phyloP scores from a whole-genome alignment of 2,113 vertebrate species.

The Herpetotheres cachinnans region DNA sequence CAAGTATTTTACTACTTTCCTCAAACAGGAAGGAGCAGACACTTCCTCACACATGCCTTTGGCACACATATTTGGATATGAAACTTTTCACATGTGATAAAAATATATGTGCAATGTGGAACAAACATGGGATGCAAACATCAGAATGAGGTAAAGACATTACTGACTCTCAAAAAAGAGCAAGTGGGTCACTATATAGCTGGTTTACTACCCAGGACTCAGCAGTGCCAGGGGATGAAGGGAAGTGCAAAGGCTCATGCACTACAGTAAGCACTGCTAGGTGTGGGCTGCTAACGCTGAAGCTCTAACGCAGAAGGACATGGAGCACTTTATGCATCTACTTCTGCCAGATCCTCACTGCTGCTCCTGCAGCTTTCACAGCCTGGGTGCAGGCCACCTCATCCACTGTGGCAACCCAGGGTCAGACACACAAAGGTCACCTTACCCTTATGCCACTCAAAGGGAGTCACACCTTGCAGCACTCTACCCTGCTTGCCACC shows the following conservation, averaged over 20 bases:
- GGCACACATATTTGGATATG: not conserved
- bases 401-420: not conserved
- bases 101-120: not conserved
- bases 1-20: not conserved
- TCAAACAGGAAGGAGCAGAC: not conserved
- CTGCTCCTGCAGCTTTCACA: not conserved
- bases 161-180: rapidly evolving
- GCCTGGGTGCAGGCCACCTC: not conserved
- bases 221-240: not conserved
- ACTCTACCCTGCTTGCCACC: not conserved
- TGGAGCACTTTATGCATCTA: rapidly evolving
- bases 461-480: not conserved
- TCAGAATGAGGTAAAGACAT: not conserved
- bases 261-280: not conserved
- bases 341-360: not conserved
- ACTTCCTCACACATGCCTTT: not conserved
- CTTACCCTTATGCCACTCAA: not conserved
- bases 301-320: not conserved
- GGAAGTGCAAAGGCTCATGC: not conserved
- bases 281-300: not conserved
- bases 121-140: not conserved
- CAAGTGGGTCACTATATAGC: not conserved
- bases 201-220: not conserved
- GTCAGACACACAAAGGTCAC: not conserved
- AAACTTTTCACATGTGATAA: not conserved